phyloP scores from a whole-genome alignment of 2,797 vertebrate genomes.

The Menidia menidia region DNA sequence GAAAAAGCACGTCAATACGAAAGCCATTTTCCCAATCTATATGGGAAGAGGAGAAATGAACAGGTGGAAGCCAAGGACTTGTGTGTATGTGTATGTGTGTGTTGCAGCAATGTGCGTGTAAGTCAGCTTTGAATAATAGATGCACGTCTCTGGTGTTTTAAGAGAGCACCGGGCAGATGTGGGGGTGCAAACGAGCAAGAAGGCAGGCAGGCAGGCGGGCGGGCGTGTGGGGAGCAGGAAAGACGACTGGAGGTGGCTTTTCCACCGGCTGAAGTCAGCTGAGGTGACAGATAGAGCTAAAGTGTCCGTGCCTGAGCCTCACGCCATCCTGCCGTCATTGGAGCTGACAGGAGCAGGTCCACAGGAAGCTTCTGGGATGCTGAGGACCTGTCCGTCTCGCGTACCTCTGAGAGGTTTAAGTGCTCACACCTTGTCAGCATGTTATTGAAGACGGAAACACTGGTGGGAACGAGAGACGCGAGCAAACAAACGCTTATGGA shows the following conservation, averaged over 20 bases:
- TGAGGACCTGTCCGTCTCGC: constrained; percentile 66
- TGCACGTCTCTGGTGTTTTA: constrained; percentile 69
- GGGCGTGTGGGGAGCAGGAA: constrained; percentile 53
- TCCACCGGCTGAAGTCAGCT: constrained; percentile 74
- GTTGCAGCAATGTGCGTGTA: constrained; percentile 60
- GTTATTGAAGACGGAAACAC: constrained; percentile 26
- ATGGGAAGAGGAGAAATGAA: constrained; percentile 35
- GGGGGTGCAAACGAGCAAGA: constrained; percentile 49
- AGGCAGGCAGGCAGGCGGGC: constrained; percentile 28
- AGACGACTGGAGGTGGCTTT: constrained; percentile 79
- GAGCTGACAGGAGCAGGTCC: constrained; percentile 78
- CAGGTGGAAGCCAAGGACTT: constrained; percentile 56
- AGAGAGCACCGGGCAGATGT: constrained; percentile 64
- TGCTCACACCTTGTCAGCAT: constrained; percentile 73
- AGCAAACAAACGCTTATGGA: constrained; percentile 22
- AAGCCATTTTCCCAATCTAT: constrained; percentile 34
- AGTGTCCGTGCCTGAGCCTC: constrained; percentile 64
- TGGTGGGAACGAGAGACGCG: constrained; percentile 29
- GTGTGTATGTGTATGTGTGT: constrained; percentile 59
- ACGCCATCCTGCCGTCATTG: constrained; percentile 68
- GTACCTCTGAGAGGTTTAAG: constrained; percentile 50
- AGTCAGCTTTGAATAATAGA: constrained; percentile 80
- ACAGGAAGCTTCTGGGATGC: constrained; percentile 61
- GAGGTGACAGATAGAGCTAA: constrained; percentile 72
- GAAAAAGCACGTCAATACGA: constrained; percentile 4